A percentile compares a stretch with the other conserved stretches of the same genome.
These are phyloP conservation scores for Lepisosteus oculatus DNA, from an alignment of 2,113 vertebrate species.

Conservation along the genomic window DNA sequence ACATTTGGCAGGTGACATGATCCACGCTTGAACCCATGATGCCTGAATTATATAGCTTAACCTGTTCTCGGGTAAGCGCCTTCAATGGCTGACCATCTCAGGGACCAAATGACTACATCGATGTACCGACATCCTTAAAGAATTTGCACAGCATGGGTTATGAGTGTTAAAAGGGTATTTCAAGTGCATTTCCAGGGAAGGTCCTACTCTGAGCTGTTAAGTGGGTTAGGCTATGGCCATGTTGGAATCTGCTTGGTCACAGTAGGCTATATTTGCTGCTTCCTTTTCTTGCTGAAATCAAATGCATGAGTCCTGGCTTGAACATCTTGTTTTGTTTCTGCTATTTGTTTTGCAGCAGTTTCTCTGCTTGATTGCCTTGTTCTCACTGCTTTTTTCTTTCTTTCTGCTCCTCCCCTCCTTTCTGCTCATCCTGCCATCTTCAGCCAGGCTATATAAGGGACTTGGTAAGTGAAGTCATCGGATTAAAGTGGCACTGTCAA, in stretches of 20 bases:
- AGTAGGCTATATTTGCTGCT: conserved; percentile 35
- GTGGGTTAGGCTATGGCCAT: too few species aligned
- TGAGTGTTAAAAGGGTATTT: too few species aligned
- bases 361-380: conserved; percentile 68
- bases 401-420: conserved; percentile 47
- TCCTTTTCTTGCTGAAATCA: conserved; percentile 45
- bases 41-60: too few species aligned
- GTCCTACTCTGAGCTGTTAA: too few species aligned
- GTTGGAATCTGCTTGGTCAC: not conserved
- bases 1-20: too few species aligned
- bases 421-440: conserved; percentile 69
- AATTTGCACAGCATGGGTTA: too few species aligned
- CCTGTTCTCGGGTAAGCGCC: too few species aligned
- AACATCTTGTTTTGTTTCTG: conserved; percentile 54
- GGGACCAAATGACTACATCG: too few species aligned
- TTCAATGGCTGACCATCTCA: too few species aligned
- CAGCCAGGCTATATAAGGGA: conserved; percentile 99
- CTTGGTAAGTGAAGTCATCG: conserved; percentile 85
- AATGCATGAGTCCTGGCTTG: conserved; percentile 65
- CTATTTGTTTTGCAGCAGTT: conserved; percentile 58
- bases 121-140: too few species aligned
- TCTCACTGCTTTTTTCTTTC: conserved; percentile 73
- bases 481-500: conserved; percentile 4
- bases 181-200: too few species aligned
- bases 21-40: too few species aligned